Conservation (phyloP, 2,113 vertebrate genomes). For the Scartelaos histophorus region DNA sequence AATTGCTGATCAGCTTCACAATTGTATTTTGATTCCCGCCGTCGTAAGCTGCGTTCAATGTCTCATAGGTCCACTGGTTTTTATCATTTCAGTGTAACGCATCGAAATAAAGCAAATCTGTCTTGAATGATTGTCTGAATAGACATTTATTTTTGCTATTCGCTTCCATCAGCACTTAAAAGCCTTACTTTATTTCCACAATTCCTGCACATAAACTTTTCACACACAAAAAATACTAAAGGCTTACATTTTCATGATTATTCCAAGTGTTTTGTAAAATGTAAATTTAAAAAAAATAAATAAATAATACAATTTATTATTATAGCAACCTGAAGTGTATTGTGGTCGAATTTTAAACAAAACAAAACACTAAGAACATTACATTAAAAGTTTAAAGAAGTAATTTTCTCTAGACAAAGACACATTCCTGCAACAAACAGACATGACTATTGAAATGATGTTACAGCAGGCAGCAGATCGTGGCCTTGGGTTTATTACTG, state of each 20-base stretch:
- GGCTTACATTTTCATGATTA: neutral
- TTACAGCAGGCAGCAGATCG: slow-evolving; percentile 57
- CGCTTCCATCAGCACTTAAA: neutral
- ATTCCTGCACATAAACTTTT: neutral
- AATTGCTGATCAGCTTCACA: neutral
- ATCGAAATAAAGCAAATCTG: neutral
- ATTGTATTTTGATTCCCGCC: neutral
- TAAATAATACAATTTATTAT: slow-evolving; percentile 4
- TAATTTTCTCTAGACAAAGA: slow-evolving; percentile 17
- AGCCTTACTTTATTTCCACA: neutral
- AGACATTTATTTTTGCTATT: neutral
- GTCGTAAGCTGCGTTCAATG: neutral
- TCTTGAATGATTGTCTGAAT: neutral
- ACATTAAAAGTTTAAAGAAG: slow-evolving; percentile 29
- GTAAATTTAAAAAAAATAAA: neutral
- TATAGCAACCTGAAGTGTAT: neutral
- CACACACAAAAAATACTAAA: neutral
- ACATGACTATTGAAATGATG: slow-evolving; percentile 48
- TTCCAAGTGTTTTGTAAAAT: neutral
- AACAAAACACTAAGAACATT: slow-evolving; percentile 21
- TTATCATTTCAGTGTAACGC: neutral
- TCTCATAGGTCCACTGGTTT: too few relatives aligned
- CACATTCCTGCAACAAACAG: slow-evolving; percentile 26
- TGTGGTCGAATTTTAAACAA: neutral
- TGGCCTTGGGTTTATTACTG: slow-evolving; percentile 74